Evolutionary conservation across 2,888 invertebrate genomes (phyloP).

Genomic region (Thera britannica): DNA sequence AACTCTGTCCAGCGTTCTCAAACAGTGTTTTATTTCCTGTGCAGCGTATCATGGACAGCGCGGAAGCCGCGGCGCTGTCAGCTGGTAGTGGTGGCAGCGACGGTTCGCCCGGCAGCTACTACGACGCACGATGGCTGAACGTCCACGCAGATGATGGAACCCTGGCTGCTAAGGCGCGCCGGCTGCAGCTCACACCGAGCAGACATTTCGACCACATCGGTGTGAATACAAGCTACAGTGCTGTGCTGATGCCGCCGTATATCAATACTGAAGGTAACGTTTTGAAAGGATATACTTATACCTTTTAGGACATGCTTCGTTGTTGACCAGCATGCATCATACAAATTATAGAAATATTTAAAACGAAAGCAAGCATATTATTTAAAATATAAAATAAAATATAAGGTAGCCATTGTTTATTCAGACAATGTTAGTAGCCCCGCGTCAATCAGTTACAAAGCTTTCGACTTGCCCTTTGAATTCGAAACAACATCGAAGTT

Average conservation of each 20-base stretch:
- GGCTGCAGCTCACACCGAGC: slow-evolving; percentile 90
- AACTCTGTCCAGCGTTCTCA: neutral
- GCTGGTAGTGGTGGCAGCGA: slow-evolving; percentile 82
- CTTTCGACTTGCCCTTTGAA: slow-evolving; percentile 5
- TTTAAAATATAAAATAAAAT: neutral
- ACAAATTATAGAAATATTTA: neutral
- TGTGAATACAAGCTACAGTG: slow-evolving; percentile 93
- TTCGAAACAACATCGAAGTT: slow-evolving; percentile 14
- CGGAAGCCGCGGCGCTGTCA: slow-evolving; percentile 92
- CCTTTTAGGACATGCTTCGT: too few species aligned
- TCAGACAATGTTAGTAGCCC: neutral
- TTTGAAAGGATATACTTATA: too few species aligned
- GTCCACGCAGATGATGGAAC: slow-evolving; percentile 91
- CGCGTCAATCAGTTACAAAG: slow-evolving; percentile 14
- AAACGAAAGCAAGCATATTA: neutral
- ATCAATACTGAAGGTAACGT: slow-evolving; percentile 87
- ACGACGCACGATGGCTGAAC: slow-evolving; percentile 93
- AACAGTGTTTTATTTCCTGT: slow-evolving; percentile 14
- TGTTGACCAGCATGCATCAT: too few species aligned
- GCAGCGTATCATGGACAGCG: slow-evolving; percentile 96
- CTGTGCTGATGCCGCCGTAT: slow-evolving; percentile 94
- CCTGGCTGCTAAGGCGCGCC: slow-evolving; percentile 88
- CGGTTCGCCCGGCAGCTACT: slow-evolving; percentile 86
- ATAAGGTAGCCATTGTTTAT: neutral
- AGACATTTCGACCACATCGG: slow-evolving; percentile 94